Evolutionary conservation across 2,113 vertebrate species (phyloP).

Genomic region (Morphnarchus princeps): DNA sequence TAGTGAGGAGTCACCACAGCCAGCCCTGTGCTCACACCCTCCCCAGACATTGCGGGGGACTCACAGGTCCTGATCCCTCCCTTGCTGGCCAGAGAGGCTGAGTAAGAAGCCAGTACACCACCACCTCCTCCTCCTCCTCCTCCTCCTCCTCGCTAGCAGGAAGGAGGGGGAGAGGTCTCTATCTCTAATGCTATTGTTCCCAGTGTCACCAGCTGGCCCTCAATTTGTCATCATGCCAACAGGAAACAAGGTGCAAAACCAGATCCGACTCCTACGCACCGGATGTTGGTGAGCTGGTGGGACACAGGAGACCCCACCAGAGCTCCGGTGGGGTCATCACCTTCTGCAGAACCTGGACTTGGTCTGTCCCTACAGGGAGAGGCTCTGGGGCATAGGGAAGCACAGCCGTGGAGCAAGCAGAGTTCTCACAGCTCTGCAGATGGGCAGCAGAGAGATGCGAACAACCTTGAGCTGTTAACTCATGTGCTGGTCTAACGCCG

Average conservation of each 20-base stretch:
- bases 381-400: not conserved
- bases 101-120: not conserved
- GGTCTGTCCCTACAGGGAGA: not conserved
- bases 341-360: not conserved
- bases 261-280: not conserved
- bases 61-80: not conserved
- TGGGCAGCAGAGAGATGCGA: not conserved
- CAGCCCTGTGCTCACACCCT: not conserved
- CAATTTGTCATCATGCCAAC: not conserved
- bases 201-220: not conserved
- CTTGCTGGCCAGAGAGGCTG: rapidly evolving
- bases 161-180: constrained; percentile 18
- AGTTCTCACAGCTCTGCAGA: not conserved
- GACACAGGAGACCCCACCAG: not conserved
- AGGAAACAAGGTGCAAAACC: constrained; percentile 38
- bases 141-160: not conserved
- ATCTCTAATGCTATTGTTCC: constrained; percentile 33
- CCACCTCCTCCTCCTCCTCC: too few relatives aligned
- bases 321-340: not conserved
- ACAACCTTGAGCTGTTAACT: not conserved
- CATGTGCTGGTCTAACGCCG: rapidly evolving
- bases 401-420: not conserved
- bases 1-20: not conserved
- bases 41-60: not conserved
- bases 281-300: not conserved